Base-by-base conservation (phyloP, 2,888 invertebrate genomes). In the Alentia gelatinosa region DNA sequence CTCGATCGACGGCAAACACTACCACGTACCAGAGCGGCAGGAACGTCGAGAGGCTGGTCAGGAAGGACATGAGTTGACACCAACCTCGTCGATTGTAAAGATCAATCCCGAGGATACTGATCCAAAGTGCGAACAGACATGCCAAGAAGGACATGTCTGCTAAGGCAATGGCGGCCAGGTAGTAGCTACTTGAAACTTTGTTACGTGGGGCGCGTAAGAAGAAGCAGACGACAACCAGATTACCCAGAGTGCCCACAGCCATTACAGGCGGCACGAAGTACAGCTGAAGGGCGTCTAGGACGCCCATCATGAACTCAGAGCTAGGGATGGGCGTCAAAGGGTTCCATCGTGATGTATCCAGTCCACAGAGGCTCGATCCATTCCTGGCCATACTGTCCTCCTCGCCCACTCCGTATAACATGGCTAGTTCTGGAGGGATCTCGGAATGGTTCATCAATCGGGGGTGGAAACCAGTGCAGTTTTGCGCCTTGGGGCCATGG, bases 31-130 rank as follows among this genome's bases (percentile, higher is more conserved):
- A 83, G 3, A 83, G 40, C 5, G 83, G 42, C 39, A 83, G 83
- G 42, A 83, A 83, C 9, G 39, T 83, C 37, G 40, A 37, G 5
- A 83, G 40, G 26, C 42, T 83, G 35, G 35, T 83, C 19, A 83
- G 15, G 83, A 40, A 83, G 19, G 83, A 83, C 40, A 83, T 83
- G 9, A 83, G 42, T 37, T 83, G 83, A 23, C 83, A 83, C 83
- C 83, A 83, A 12, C 83, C 83, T 9, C n/a, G 23, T 26, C 83
- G 1, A 23, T 83, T 83, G 39, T 83, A 83, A 4, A 83, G 37
- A 26, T 83, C 83, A 15, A 83, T 37, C 0, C 83, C 42, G n/a
- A 83, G 42, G 35, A 40, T 35, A 37, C 39, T 83, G 12, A 83
- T 39, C 83, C 83, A 83, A 12, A 83, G 3, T 1, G 23, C n/a